Evolutionary conservation across 2,797 vertebrate species (phyloP).

Genomic region (Sebastes cheni): DNA sequence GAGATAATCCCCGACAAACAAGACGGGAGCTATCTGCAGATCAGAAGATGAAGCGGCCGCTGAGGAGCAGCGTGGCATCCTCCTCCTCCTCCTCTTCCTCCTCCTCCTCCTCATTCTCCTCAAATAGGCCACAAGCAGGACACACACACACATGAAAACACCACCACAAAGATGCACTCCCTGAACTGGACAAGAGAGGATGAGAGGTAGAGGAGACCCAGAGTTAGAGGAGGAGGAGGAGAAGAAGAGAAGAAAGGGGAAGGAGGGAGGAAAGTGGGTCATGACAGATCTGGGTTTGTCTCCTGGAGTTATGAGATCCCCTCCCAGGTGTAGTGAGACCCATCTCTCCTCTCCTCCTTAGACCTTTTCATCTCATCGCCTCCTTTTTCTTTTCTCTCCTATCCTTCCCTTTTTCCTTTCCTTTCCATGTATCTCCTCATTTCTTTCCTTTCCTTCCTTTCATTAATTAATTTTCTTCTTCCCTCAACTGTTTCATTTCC

Average conservation of each 20-base stretch:
- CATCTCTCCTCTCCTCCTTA: background rate
- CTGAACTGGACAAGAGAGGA: background rate
- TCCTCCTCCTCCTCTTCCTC: constrained; percentile 30
- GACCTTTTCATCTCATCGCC: background rate
- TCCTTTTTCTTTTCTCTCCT: background rate
- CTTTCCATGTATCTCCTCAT: background rate
- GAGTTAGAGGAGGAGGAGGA: background rate
- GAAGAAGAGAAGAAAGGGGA: background rate
- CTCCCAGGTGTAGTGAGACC: constrained; percentile 28
- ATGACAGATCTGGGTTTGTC: constrained; percentile 59
- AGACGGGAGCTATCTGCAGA: constrained; percentile 30
- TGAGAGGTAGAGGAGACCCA: background rate
- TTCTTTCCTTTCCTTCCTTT: background rate
- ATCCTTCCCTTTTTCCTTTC: background rate
- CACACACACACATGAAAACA: constrained; percentile 10
- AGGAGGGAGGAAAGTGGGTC: constrained; percentile 68
- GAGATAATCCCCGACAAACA: constrained; percentile 54
- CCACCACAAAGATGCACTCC: background rate
- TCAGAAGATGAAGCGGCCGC: constrained; percentile 20
- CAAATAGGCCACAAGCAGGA: constrained; percentile 64
- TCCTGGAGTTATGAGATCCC: constrained; percentile 36
- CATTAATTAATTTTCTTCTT: background rate
- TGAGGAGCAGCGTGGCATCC: constrained; percentile 1
- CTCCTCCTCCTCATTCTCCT: constrained; percentile 26
- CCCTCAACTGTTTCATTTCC: background rate